Conservation (phyloP, 1,140 invertebrate genomes). For the Brachionus koreanus region DNA sequence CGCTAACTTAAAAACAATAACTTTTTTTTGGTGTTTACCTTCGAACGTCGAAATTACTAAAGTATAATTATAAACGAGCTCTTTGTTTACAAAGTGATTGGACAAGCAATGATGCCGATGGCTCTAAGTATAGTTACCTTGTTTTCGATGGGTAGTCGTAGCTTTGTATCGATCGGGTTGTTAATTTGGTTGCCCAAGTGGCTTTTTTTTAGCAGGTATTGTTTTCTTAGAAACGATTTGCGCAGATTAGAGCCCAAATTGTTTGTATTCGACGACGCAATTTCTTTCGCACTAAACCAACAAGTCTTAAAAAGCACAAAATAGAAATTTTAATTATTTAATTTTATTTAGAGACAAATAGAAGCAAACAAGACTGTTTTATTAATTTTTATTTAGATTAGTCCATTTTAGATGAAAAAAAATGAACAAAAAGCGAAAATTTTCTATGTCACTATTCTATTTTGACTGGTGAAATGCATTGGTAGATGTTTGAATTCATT, state of each 20-base stretch:
- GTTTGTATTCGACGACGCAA: not conserved
- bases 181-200: not conserved
- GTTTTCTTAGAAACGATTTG: not conserved
- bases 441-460: too few species aligned
- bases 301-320: not conserved
- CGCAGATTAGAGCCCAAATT: not conserved
- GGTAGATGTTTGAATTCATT: too few species aligned
- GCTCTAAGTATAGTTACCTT: not conserved
- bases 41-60: not conserved
- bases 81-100: not conserved
- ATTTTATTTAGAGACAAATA: not conserved
- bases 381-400: too few species aligned
- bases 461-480: too few species aligned
- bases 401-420: too few species aligned
- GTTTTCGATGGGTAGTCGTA: not conserved
- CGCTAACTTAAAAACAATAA: slow-evolving; percentile 9
- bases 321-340: not conserved
- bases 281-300: not conserved
- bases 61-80: not conserved
- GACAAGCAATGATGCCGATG: not conserved
- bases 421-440: too few species aligned
- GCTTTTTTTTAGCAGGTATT: slow-evolving; percentile 1
- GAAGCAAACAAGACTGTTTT: too few species aligned
- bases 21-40: not conserved
- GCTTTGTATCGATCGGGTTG: not conserved